Evolutionary conservation across 1,140 invertebrate genomes (phyloP).

Genomic region (Vanessa atalanta): DNA sequence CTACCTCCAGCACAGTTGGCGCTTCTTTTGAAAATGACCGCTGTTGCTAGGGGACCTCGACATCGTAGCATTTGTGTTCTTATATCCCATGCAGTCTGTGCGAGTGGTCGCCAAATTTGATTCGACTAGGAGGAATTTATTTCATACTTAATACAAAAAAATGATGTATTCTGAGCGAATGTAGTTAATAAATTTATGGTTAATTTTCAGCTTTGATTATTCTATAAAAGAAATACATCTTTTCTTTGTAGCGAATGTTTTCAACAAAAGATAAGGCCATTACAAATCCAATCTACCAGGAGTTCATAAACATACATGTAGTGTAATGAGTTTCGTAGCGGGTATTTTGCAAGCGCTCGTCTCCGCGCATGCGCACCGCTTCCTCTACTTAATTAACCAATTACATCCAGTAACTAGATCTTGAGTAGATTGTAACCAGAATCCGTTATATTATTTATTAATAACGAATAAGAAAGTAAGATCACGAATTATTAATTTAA

Average conservation of each 20-base stretch:
- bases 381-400: slow-evolving; percentile 36
- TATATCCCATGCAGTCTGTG: too few relatives aligned
- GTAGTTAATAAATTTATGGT: too few relatives aligned
- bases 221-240: not conserved
- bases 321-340: slow-evolving; percentile 20
- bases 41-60: too few relatives aligned
- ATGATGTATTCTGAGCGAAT: too few relatives aligned
- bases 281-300: slow-evolving; percentile 26
- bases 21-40: too few relatives aligned
- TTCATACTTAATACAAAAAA: too few relatives aligned
- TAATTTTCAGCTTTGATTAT: too few relatives aligned
- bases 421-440: slow-evolving; percentile 5
- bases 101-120: too few relatives aligned
- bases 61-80: too few relatives aligned
- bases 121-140: too few relatives aligned
- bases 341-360: slow-evolving; percentile 18
- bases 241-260: not conserved
- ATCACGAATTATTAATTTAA: slow-evolving; percentile 2
- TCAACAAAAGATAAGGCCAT: slow-evolving; percentile 15
- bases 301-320: slow-evolving; percentile 7
- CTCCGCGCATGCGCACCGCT: slow-evolving; percentile 28
- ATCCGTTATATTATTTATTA: slow-evolving; percentile 3
- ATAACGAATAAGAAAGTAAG: not conserved
- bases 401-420: slow-evolving; percentile 28
- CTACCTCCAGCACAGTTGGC: too few relatives aligned